Conservation (phyloP, 92 coral and sea anemone genomes). For the Phenganax marumi region DNA sequence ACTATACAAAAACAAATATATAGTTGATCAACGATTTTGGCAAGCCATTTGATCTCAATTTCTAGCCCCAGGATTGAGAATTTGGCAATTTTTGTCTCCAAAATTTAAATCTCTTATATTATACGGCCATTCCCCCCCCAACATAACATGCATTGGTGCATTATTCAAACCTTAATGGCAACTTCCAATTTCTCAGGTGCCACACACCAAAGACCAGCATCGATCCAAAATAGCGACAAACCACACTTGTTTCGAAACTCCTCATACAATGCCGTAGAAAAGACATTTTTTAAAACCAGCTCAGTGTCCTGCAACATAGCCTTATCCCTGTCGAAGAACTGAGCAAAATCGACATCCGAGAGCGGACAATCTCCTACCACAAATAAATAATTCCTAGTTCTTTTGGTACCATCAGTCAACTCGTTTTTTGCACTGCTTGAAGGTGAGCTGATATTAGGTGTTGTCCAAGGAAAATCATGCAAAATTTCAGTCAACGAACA, state of each 20-base stretch:
- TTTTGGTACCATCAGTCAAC: constrained; percentile 26
- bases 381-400: constrained; percentile 68
- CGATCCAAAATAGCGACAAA: constrained; percentile 78
- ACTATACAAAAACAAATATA: too few species aligned
- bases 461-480: constrained; percentile 91
- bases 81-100: too few species aligned
- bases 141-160: neutral
- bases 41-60: too few species aligned
- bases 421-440: constrained; percentile 46
- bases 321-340: constrained; percentile 53
- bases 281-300: constrained; percentile 54
- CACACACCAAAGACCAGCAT: constrained; percentile 59
- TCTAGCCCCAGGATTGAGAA: too few species aligned
- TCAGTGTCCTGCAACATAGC: constrained; percentile 10
- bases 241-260: constrained; percentile 67
- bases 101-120: too few species aligned
- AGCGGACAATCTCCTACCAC: constrained; percentile 71
- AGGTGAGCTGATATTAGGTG: constrained; percentile 79
- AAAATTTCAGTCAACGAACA: constrained; percentile 77
- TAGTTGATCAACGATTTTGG: too few species aligned
- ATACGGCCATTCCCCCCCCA: neutral
- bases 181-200: neutral
- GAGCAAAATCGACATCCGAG: constrained; percentile 52
- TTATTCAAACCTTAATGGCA: constrained; percentile 23
- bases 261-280: constrained; percentile 68